phyloP scores from a whole-genome alignment of 2,797 vertebrate species.

The Mormyrops attenuatus region DNA sequence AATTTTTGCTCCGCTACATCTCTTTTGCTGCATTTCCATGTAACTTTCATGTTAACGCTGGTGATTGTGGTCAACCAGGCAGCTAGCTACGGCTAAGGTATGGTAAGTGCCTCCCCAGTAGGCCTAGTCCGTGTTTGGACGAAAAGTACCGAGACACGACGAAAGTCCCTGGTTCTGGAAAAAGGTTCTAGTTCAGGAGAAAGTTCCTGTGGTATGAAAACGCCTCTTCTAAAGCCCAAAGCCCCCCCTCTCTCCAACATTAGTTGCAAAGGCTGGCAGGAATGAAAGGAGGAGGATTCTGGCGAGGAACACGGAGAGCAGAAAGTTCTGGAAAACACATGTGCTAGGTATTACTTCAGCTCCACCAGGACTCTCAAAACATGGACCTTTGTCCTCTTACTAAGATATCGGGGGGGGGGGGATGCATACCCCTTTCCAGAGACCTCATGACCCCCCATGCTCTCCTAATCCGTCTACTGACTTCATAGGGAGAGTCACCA shows the following conservation, averaged over 20 bases:
- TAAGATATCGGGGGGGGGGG: too few relatives aligned
- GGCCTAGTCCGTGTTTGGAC: neutral
- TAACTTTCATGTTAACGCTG: neutral
- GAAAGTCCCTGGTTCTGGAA: neutral
- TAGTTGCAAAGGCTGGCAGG: neutral
- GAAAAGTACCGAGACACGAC: neutral
- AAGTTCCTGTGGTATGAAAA: neutral
- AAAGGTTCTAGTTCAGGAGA: neutral
- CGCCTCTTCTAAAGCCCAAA: neutral
- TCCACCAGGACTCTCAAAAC: too few relatives aligned
- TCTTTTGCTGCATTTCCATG: neutral
- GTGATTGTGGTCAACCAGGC: too few relatives aligned
- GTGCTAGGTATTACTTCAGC: neutral
- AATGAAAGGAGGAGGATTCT: neutral
- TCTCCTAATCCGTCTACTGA: too few relatives aligned
- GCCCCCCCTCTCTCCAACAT: neutral
- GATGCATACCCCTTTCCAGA: too few relatives aligned
- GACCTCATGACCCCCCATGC: too few relatives aligned
- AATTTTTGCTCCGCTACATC: neutral
- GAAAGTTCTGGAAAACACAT: neutral
- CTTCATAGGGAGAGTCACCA: too few relatives aligned
- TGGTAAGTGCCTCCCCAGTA: neutral
- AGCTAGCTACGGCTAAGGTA: neutral
- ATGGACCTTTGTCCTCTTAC: too few relatives aligned
- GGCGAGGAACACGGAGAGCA: neutral